Base-by-base conservation (phyloP, 2,888 invertebrate species). In the Acanthacorydalis orientalis region DNA sequence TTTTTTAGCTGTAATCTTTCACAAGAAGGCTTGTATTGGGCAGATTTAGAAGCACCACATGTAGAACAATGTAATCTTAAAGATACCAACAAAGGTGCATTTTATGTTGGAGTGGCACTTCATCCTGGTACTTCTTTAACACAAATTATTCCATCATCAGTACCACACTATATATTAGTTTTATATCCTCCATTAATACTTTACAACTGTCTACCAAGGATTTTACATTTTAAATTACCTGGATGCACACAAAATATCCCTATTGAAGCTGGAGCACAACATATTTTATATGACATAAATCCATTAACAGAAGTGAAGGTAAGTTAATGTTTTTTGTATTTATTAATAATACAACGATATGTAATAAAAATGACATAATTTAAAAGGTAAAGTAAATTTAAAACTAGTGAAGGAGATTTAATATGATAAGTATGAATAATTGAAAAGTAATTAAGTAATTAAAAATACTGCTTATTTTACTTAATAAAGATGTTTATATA, bases 1-100 rank as follows among this genome's bases (percentile, higher is more conserved):
- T 23, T 14, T 46, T 23, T n/a, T 1, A 38, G 34, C 8, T 12
- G 32, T 33, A 39, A 16, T 38, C 23, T 38, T 39, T 80, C 83
- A 31, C 75, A 77, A 1, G 74, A 74, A 49, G 80, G 82, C 1
- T 75, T 87, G 40, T 86, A 83, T 80, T 88, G 87, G 87, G 78
- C 73, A 4, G 77, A 80, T 54, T 65, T 80, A 50, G 81, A 79
- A 42, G 70, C 70, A 1, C 72, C 79, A 1, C 74, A 77, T 49
- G 79, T 82, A 56, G 67, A 84, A 53, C 71, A 74, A 49, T 88
- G 87, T 40, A 23, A 46, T 14, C 31, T 40, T n/a, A 46, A 46
- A 46, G 15, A 72, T 8, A 69, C 69, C 0, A 75, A 77, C 49
- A 62, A 69, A 15, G 73, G 75, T 43, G 74, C 79, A 31, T 83